Base-by-base conservation (phyloP, 2,797 vertebrate genomes). In the Anniella stebbinsi region DNA sequence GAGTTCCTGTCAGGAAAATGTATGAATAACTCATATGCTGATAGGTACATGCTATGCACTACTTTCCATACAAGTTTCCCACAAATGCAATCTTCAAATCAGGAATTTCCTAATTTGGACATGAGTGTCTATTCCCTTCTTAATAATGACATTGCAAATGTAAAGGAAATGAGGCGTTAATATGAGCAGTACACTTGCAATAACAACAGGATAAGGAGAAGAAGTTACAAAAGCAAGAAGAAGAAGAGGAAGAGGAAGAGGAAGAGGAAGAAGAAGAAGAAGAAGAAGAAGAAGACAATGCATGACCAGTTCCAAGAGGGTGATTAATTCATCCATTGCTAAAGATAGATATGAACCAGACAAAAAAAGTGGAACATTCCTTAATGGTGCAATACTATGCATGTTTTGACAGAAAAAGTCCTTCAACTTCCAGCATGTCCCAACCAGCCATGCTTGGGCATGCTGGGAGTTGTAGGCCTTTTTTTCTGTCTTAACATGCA, bases 1-100 rank as follows among this genome's bases (percentile, higher is more conserved):
- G 93, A 97, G 94, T 41, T 93, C 48, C 92, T 95, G 95, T 95
- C 93, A 97, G 96, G 82, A 95, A 88, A 95, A 94, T 94, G 92
- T 93, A 93, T 90, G 91, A 96, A 94, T 96, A 91, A 93, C 91
- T 95, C 76, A 30, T 95, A 94, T 96, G 94, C 92, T 96, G 93
- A 97, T 92, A 96, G 95, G 94, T 90, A 95, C 8, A 82, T 91
- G 90, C 88, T 94, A 93, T 92, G 88, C 45, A 85, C 88, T 92
- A 82, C 90, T 96, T 96, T 94, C 91, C 84, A 91, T 89, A 95
- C 94, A 92, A 89, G 92, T 96, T 97, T 96, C 94, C 92, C 89
- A 95, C 92, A 96, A 94, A 95, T 93, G 90, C 94, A 94, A 90
- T 93, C 89, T 96, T 96, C 93, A 87, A 93, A 94, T 95, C 93